Base-by-base conservation (phyloP, 2,797 vertebrate genomes). In the Syncerus caffer region DNA sequence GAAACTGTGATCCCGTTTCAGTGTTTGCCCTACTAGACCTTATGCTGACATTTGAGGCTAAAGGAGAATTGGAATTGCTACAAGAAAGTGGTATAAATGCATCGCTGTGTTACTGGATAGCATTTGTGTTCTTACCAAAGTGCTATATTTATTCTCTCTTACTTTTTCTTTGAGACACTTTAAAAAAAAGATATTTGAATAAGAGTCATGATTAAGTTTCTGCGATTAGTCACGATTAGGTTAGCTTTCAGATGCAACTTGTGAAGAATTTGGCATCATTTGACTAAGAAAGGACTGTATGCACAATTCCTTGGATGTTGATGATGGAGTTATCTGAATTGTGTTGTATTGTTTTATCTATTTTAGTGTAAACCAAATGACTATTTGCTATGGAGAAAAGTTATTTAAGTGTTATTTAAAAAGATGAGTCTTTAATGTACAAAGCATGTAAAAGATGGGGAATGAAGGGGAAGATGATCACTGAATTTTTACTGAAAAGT, bases 361-460 rank as follows among this genome's bases (percentile, higher is more conserved):
- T 98, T 98, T 96, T 97, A 98, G 93, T 96, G 78, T 9, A 76
- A 98, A 96, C 80, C 62, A 90, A 96, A 76, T 62, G 97, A 64
- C n/a, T 71, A 45, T 97, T 92, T 96, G 88, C 80, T 97, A 91
- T 82, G 95, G 97, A 97, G 97, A 98, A 97, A 88, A 94, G 86
- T 98, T 97, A 93, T 95, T 98, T 97, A 98, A 98, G 86, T 93
- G 85, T 98, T 98, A 96, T 95, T 98, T 98, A 97, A 97, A 92
- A 97, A 95, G 97, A 97, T 95, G 96, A 97, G 86, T 67, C 96
- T 80, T 96, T 94, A 19, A 50, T 7, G 4, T 53, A 25, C 42
- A 53, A 94, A 93, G 19, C 95, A 94, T 95, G 89, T 88, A 93
- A 97, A 98, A 92, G 83, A 94, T 97, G 94, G 95, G 92, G 67